phyloP scores from a whole-genome alignment of 2,113 vertebrate genomes.

The Desmodus rotundus region DNA sequence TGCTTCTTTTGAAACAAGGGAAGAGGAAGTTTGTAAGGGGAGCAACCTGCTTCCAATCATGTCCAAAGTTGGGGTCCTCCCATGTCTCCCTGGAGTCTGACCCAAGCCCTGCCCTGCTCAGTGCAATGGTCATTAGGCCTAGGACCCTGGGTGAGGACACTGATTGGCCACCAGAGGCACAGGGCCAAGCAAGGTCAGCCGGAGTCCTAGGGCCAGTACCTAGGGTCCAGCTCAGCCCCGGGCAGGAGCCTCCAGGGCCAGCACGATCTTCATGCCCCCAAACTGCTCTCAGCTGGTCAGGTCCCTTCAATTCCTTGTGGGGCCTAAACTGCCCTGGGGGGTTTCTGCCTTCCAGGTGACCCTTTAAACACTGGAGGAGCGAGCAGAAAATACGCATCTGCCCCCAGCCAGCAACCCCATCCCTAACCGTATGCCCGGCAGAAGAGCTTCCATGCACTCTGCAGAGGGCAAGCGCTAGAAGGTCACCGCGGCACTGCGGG shows the following conservation, averaged over 20 bases:
- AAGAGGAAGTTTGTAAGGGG: background rate
- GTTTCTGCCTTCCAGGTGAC: background rate
- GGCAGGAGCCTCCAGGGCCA: background rate
- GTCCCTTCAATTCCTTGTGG: background rate
- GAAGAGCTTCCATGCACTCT: background rate
- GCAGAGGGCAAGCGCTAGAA: background rate
- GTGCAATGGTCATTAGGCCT: background rate
- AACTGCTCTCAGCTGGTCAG: background rate
- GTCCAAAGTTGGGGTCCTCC: background rate
- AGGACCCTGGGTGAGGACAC: background rate
- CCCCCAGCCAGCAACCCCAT: background rate
- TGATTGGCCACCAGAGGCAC: background rate
- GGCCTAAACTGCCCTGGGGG: background rate
- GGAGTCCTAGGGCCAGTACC: background rate
- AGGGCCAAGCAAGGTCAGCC: background rate
- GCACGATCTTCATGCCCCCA: background rate
- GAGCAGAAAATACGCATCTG: background rate
- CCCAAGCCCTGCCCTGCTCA: background rate
- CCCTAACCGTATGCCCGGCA: background rate
- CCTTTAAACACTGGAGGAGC: background rate
- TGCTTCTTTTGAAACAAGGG: background rate
- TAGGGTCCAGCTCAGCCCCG: background rate
- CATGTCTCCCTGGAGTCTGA: background rate
- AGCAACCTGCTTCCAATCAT: background rate
- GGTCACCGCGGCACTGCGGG: background rate